These are phyloP conservation scores for Dromaius novaehollandiae DNA, from an alignment of 2,113 vertebrate species.

Conservation along the genomic window DNA sequence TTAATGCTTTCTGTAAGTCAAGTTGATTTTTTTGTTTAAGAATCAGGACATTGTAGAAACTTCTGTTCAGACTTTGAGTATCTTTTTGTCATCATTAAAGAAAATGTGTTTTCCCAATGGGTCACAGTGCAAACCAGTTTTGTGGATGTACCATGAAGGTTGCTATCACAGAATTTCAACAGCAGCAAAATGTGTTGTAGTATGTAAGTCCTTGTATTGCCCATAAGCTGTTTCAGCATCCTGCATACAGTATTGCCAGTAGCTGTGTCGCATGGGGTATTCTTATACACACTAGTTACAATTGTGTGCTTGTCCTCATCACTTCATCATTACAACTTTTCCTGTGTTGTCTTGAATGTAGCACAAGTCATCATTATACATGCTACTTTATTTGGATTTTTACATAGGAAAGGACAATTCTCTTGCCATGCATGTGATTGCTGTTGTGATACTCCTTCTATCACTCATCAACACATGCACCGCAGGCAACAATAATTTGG, in stretches of 20 bases:
- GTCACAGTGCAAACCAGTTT: background rate
- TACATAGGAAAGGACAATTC: background rate
- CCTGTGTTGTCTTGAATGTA: background rate
- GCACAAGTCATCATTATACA: background rate
- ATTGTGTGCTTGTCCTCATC: background rate
- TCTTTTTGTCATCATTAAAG: conserved; percentile 31
- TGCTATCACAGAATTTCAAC: conserved; percentile 25
- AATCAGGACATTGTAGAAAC: conserved; percentile 26
- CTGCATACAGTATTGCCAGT: background rate
- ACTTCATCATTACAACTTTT: background rate
- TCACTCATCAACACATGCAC: background rate
- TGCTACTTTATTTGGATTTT: background rate
- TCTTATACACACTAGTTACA: background rate
- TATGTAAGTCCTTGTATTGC: background rate
- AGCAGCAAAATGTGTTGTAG: conserved; percentile 12
- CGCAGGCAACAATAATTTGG: background rate
- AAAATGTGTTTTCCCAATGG: background rate
- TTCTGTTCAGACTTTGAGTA: conserved; percentile 35
- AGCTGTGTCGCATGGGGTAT: background rate
- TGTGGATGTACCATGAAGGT: background rate
- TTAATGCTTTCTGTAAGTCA: conserved; percentile 64
- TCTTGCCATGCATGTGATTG: background rate
- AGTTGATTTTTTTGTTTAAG: conserved; percentile 58
- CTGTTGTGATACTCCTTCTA: background rate
- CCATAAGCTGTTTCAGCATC: background rate